These are phyloP conservation scores for Caradrina kadenii DNA, from an alignment of 2,888 invertebrate species.

Conservation along the genomic window DNA sequence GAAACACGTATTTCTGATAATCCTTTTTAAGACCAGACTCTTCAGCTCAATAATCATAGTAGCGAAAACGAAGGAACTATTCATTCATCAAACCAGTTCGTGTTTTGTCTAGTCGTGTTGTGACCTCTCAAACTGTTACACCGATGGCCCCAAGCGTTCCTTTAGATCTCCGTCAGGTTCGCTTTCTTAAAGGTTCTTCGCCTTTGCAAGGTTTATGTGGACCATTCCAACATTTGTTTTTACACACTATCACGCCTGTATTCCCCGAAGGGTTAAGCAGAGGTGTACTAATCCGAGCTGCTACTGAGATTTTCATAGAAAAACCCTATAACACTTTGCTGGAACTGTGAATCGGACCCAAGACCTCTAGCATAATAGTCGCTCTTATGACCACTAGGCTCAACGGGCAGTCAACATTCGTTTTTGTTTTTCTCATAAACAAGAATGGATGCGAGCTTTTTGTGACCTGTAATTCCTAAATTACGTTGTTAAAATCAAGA, in stretches of 20 bases:
- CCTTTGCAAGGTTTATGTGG: constrained; percentile 38
- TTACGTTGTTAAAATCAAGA: constrained; percentile 20
- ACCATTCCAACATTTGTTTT: constrained; percentile 43
- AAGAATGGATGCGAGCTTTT: constrained; percentile 29
- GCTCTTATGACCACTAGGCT: too few species aligned
- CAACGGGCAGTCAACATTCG: constrained; percentile 10
- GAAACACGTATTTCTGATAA: background rate
- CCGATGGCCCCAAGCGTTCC: constrained; percentile 36
- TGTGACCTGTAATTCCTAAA: constrained; percentile 23
- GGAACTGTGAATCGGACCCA: too few species aligned
- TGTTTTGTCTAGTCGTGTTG: constrained; percentile 13
- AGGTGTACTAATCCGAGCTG: too few species aligned
- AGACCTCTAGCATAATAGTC: too few species aligned
- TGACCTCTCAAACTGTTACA: constrained; percentile 32
- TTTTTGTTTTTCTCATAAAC: constrained; percentile 45
- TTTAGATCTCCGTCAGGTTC: constrained; percentile 48
- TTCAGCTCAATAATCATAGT: constrained; percentile 22
- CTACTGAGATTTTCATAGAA: too few species aligned
- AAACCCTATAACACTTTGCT: too few species aligned
- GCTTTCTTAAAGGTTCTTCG: constrained; percentile 42
- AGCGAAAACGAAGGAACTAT: constrained; percentile 15
- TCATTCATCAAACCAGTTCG: constrained; percentile 4
- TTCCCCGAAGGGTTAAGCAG: too few species aligned
- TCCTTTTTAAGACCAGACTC: background rate
- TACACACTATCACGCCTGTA: background rate